Percentiles rank a stretch among this genome's conserved stretches.
Evolutionary conservation across 2,797 vertebrate genomes (phyloP).

Genomic region (Cetoscarus ocellatus): DNA sequence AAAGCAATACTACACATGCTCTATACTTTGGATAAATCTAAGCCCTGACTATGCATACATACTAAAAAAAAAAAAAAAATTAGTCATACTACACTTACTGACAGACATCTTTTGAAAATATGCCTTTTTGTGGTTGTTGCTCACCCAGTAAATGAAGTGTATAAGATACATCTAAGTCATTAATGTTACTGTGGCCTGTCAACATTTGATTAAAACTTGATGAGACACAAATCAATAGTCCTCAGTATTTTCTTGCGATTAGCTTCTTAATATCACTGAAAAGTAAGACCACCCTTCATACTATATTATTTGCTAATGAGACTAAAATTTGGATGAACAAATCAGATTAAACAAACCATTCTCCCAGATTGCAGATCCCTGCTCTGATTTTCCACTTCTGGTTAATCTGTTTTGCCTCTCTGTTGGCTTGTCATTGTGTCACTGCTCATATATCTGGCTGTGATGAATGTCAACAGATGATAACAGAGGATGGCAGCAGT

Average conservation of each 20-base stretch:
- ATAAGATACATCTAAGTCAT: background rate
- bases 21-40: background rate
- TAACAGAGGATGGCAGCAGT: conserved; percentile 27
- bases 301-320: background rate
- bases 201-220: no score
- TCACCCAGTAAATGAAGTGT: background rate
- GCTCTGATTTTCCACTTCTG: conserved; percentile 30
- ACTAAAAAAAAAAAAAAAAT: no score
- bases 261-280: conserved; percentile 2
- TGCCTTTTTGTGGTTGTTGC: no score
- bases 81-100: no score
- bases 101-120: no score
- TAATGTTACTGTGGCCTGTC: background rate
- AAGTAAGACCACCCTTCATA: background rate
- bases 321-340: conserved; percentile 7
- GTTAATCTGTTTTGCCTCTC: conserved; percentile 41
- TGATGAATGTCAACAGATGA: conserved; percentile 51
- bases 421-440: conserved; percentile 36
- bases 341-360: conserved; percentile 12
- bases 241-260: no score
- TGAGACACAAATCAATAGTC: no score
- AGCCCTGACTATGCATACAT: background rate
- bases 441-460: conserved; percentile 43
- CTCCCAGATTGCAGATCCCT: conserved; percentile 31
- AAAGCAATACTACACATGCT: conserved; percentile 2